Evolutionary conservation across 2,797 vertebrate species (phyloP).

Genomic region (Gymnocypris eckloni): DNA sequence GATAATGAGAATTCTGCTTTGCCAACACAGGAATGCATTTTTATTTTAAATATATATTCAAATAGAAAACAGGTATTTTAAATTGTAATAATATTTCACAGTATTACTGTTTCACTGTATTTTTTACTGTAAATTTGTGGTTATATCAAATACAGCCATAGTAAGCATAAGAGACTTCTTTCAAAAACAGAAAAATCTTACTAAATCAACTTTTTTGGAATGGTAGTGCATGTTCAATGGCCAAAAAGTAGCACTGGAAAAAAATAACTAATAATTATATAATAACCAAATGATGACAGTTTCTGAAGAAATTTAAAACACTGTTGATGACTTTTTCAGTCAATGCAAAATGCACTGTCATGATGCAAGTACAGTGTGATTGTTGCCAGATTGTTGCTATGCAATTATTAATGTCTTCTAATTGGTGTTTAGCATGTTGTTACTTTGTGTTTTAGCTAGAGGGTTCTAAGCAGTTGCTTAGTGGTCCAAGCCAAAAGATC

Average conservation of each 20-base stretch:
- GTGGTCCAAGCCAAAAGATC: neutral
- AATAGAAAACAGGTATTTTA: neutral
- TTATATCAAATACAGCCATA: neutral
- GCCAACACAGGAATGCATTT: neutral
- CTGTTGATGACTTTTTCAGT: neutral
- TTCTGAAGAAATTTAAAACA: neutral
- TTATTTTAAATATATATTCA: neutral
- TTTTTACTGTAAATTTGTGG: neutral
- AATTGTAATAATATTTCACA: neutral
- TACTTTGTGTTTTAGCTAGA: neutral
- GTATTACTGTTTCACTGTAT: neutral
- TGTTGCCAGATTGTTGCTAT: conserved; percentile 3
- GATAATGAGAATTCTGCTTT: neutral
- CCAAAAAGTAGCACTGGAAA: neutral
- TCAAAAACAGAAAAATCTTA: neutral
- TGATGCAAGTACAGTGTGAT: neutral
- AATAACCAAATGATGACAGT: neutral
- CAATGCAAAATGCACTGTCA: neutral
- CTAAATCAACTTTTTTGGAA: neutral
- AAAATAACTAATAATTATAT: neutral
- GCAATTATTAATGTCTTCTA: neutral
- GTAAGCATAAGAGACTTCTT: neutral
- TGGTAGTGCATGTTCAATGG: neutral
- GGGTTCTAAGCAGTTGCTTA: neutral
- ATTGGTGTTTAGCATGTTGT: neutral